phyloP scores from a whole-genome alignment of 2,797 vertebrate genomes.

The Platyrinchus mystaceus region DNA sequence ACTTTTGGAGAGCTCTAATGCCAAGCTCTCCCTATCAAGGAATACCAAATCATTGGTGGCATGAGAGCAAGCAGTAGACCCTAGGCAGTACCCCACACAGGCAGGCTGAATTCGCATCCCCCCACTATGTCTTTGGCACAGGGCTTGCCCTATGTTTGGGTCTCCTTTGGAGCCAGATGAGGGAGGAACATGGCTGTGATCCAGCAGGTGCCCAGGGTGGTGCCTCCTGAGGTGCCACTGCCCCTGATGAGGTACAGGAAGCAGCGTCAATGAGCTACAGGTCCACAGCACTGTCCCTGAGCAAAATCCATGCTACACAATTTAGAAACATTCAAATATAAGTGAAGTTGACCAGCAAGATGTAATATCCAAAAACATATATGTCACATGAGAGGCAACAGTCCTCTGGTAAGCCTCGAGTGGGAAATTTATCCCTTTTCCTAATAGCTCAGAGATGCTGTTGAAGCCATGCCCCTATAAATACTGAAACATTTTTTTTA shows the following conservation, averaged over 20 bases:
- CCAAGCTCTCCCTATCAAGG: neutral
- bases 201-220: accelerated
- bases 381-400: neutral
- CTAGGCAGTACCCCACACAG: neutral
- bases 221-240: neutral
- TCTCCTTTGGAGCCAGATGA: neutral
- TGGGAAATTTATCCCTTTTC: neutral
- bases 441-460: neutral
- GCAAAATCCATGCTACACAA: neutral
- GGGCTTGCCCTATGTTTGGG: neutral
- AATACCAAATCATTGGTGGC: neutral
- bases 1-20: neutral
- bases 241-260: neutral
- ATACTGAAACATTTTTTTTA: neutral
- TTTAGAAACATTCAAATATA: neutral
- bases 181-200: accelerated
- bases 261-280: accelerated
- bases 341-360: neutral
- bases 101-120: neutral
- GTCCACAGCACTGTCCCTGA: accelerated
- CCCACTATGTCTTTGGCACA: neutral
- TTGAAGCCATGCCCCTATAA: neutral
- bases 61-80: neutral
- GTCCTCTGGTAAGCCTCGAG: neutral
- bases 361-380: neutral